Evolutionary conservation across 2,888 invertebrate species (phyloP).

Genomic region (Thalpophila matura): DNA sequence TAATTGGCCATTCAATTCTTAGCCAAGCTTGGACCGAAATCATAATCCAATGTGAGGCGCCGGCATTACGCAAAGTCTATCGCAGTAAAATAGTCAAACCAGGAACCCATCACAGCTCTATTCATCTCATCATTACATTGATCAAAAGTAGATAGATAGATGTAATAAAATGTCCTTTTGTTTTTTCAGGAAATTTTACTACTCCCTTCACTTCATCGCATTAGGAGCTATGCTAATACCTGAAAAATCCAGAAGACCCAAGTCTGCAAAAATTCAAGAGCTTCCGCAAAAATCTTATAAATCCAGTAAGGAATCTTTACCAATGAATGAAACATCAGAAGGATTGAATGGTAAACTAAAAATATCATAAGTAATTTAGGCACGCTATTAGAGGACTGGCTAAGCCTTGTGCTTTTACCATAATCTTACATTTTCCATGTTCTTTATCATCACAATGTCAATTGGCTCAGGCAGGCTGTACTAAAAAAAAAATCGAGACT

Average conservation of each 20-base stretch:
- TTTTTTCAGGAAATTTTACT: conserved; percentile 90
- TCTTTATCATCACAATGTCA: conserved; percentile 9
- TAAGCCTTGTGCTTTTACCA: conserved; percentile 1
- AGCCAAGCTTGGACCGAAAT: too few relatives aligned
- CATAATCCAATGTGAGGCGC: too few relatives aligned
- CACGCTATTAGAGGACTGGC: neutral
- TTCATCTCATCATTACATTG: too few relatives aligned
- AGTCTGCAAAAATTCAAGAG: conserved; percentile 60
- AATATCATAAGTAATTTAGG: conserved; percentile 38
- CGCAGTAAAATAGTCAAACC: too few relatives aligned
- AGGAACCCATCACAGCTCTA: too few relatives aligned
- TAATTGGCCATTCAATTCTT: too few relatives aligned
- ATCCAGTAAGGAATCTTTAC: conserved; percentile 53
- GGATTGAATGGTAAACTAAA: conserved; percentile 81
- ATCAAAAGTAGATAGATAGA: too few relatives aligned
- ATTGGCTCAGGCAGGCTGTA: too few relatives aligned
- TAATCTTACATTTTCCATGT: conserved; percentile 1
- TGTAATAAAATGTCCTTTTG: too few relatives aligned
- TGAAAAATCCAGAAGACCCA: conserved; percentile 64
- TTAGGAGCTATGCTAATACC: conserved; percentile 85
- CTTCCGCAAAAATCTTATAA: conserved; percentile 68
- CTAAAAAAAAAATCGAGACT: too few relatives aligned
- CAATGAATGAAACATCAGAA: conserved; percentile 63
- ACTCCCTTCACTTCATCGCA: conserved; percentile 87
- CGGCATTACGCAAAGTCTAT: too few relatives aligned